Conservation (phyloP, 2,797 vertebrate genomes). For the Champsocephalus gunnari region DNA sequence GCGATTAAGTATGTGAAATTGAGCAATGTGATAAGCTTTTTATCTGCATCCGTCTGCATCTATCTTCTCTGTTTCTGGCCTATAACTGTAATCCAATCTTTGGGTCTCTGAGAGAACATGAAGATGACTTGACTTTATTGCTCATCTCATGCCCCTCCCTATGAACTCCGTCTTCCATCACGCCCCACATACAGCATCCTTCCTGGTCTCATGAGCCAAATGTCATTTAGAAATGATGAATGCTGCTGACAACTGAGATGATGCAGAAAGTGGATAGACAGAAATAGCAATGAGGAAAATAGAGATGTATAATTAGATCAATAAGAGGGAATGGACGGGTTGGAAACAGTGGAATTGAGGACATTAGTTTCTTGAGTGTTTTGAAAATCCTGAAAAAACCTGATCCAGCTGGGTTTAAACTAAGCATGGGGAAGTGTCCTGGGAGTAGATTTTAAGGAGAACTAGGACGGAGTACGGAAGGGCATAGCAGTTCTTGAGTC, state of each 20-base stretch:
- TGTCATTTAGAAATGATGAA: constrained; percentile 67
- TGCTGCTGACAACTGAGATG: constrained; percentile 45
- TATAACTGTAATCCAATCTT: constrained; percentile 69
- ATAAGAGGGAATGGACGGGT: not conserved
- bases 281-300: constrained; percentile 27
- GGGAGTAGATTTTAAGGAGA: too few species aligned
- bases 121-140: constrained; percentile 45
- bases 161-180: constrained; percentile 49
- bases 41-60: constrained; percentile 48
- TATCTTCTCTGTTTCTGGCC: constrained; percentile 56
- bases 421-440: not conserved
- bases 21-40: constrained; percentile 7
- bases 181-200: constrained; percentile 45
- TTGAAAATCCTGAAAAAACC: not conserved
- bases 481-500: too few species aligned
- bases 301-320: constrained; percentile 7
- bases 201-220: constrained; percentile 58
- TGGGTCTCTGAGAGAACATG: constrained; percentile 46
- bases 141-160: constrained; percentile 29
- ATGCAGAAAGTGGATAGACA: constrained; percentile 26
- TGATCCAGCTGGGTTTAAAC: not conserved
- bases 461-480: too few species aligned
- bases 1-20: not conserved
- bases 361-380: not conserved
- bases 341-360: not conserved